These are phyloP conservation scores for Petrolisthes manimaculis DNA, from an alignment of 2,888 invertebrate species.

Conservation along the genomic window DNA sequence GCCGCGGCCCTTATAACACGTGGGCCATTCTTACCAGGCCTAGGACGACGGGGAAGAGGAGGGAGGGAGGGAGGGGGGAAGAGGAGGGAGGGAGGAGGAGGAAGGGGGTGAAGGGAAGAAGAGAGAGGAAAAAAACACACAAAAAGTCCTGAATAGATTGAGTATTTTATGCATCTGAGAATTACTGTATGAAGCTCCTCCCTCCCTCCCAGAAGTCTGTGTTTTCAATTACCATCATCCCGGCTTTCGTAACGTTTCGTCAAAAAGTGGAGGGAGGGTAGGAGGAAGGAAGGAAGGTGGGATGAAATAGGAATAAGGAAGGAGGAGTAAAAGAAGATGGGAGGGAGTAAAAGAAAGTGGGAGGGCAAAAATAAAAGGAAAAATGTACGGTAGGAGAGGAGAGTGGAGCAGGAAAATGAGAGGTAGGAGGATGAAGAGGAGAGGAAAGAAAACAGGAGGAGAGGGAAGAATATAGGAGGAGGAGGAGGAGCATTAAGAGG, in stretches of 20 bases:
- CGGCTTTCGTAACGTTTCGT: background rate
- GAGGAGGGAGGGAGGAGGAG: background rate
- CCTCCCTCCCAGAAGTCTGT: background rate
- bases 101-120: background rate
- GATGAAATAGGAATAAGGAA: background rate
- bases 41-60: background rate
- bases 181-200: background rate
- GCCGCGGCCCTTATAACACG: background rate
- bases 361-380: background rate
- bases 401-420: background rate
- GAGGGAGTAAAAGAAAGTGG: background rate
- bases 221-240: background rate
- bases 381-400: background rate
- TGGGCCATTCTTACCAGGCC: background rate
- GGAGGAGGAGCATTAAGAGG: background rate
- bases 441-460: too few species aligned
- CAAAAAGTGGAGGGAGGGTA: background rate
- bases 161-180: background rate
- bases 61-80: background rate
- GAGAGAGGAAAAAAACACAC: background rate
- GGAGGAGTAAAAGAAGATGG: background rate
- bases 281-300: background rate
- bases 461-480: background rate
- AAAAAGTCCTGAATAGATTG: background rate
- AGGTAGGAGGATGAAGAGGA: background rate